Evolutionary conservation across 1,140 invertebrate genomes (phyloP).

Genomic region (Drosophila nigrodunni): DNA sequence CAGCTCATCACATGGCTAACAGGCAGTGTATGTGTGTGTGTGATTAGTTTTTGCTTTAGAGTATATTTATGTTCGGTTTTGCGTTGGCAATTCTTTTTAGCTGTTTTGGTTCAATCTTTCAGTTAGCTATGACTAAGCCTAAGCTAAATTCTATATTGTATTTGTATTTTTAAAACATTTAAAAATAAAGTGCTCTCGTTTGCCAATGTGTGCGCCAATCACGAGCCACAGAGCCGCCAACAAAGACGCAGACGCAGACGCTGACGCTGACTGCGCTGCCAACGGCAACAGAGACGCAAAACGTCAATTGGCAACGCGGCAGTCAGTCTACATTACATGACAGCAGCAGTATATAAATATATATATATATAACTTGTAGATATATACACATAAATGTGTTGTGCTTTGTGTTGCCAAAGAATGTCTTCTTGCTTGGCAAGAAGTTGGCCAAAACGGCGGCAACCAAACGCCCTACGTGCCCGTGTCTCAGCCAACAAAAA

Average conservation of each 20-base stretch:
- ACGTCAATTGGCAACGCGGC: conserved; percentile 21
- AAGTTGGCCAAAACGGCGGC: conserved; percentile 35
- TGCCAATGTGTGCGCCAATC: conserved; percentile 81
- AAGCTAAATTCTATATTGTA: conserved; percentile 27
- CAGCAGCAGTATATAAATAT: neutral
- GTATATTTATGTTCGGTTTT: conserved; percentile 20
- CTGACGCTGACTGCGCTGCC: conserved; percentile 1
- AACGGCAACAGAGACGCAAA: neutral
- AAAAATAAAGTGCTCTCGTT: conserved; percentile 83
- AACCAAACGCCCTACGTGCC: conserved; percentile 22
- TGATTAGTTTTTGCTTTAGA: conserved; percentile 32
- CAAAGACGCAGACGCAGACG: conserved; percentile 1
- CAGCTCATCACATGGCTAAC: conserved; percentile 38
- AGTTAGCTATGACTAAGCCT: conserved; percentile 16
- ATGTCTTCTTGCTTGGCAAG: conserved; percentile 29
- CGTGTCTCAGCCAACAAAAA: neutral
- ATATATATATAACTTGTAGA: neutral
- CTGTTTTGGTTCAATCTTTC: conserved; percentile 14
- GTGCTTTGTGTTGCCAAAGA: conserved; percentile 36
- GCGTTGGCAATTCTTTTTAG: neutral
- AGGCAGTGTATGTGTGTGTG: neutral
- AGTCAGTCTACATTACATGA: conserved; percentile 26
- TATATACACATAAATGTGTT: conserved; percentile 13
- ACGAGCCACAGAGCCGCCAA: conserved; percentile 52
- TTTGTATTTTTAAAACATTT: conserved; percentile 80